Percentiles rank a stretch among this genome's conserved stretches.
Conservation (phyloP, 2,797 vertebrate species). For the Morelia viridis region DNA sequence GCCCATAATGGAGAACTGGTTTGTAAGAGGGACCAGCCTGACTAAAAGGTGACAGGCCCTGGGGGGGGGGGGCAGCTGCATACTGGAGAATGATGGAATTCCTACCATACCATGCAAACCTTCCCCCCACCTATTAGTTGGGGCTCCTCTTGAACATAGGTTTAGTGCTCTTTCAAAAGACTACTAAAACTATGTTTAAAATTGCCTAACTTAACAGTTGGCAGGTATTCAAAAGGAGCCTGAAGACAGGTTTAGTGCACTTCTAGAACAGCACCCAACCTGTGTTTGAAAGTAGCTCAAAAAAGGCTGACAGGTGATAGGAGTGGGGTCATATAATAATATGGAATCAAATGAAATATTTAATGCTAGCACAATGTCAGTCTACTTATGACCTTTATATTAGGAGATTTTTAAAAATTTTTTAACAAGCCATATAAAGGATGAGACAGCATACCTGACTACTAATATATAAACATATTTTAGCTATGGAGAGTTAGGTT, state of each 20-base stretch:
- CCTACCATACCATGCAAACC: neutral
- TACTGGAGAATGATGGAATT: neutral
- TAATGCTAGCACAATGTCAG: neutral
- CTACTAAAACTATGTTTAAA: neutral
- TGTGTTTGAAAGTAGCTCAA: neutral
- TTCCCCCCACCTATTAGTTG: too few species aligned
- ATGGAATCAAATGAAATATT: neutral
- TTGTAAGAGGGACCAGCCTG: neutral
- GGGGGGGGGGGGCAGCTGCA: neutral
- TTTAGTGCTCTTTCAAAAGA: neutral
- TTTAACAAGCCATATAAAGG: neutral
- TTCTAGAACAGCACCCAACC: neutral
- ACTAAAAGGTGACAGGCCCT: neutral
- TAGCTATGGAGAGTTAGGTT: neutral
- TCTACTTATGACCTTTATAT: neutral
- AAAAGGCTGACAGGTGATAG: neutral
- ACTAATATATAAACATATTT: neutral
- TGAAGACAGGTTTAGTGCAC: neutral
- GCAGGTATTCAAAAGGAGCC: neutral
- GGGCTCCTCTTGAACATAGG: neutral
- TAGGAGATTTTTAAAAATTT: neutral
- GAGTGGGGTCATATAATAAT: neutral
- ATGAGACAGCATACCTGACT: neutral
- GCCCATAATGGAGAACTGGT: neutral
- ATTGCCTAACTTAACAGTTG: neutral